Percentiles rank a stretch among this genome's conserved stretches.
Evolutionary conservation across 2,797 vertebrate species (phyloP).

Genomic region (Huso huso): DNA sequence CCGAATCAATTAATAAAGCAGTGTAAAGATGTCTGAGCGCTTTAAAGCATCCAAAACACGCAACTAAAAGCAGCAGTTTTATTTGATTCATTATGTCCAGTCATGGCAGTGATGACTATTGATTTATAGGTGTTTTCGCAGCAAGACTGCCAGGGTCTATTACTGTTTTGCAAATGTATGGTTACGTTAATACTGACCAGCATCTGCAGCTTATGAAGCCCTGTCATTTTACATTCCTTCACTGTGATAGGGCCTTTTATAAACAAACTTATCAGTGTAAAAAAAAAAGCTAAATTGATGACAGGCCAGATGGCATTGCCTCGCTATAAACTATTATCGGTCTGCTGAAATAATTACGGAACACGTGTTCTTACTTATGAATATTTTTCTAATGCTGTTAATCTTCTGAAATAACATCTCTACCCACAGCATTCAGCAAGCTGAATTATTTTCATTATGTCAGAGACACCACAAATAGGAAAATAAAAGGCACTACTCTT

Average conservation of each 20-base stretch:
- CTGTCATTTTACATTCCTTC: conserved; percentile 7
- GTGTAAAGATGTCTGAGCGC: conserved; percentile 3
- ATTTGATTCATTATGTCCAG: conserved; percentile 50
- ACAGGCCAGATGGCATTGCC: not conserved
- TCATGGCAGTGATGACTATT: conserved; percentile 43
- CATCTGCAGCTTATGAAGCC: not conserved
- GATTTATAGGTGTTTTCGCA: conserved; percentile 39
- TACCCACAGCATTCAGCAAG: conserved; percentile 9
- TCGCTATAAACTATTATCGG: not conserved
- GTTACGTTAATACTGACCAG: conserved; percentile 14
- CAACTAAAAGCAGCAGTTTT: conserved; percentile 40
- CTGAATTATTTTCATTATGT: not conserved
- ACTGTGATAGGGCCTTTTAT: conserved; percentile 2
- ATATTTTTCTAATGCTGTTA: conserved; percentile 11
- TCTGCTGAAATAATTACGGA: not conserved
- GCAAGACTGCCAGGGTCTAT: conserved; percentile 17
- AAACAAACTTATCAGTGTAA: not conserved
- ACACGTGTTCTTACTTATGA: conserved; percentile 10
- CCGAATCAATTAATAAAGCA: conserved; percentile 6
- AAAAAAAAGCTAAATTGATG: not conserved
- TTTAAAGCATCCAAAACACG: conserved; percentile 13
- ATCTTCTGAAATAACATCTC: conserved; percentile 6
- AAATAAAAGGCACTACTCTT: conserved; percentile 10
- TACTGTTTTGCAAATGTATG: conserved; percentile 14
- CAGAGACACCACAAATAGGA: conserved; percentile 12